A percentile compares a stretch with the other conserved stretches of the same genome.
These are phyloP conservation scores for Dicrostonyx torquatus DNA, from an alignment of 2,797 vertebrate species.

Conservation along the genomic window DNA sequence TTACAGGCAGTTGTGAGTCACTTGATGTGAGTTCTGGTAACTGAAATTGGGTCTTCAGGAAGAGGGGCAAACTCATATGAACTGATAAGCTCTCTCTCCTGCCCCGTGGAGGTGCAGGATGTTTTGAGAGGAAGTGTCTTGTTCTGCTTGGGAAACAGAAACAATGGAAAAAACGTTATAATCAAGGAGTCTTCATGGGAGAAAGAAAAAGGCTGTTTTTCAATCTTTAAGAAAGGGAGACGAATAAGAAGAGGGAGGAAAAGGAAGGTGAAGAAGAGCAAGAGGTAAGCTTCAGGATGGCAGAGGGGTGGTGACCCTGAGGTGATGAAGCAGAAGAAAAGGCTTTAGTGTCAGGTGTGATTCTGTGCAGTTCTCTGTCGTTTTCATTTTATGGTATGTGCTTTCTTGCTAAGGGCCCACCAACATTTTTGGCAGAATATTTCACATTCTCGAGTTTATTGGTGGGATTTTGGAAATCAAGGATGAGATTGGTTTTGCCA, in stretches of 20 bases:
- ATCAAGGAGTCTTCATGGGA: not conserved
- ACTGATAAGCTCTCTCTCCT: not conserved
- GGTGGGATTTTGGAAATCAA: conserved; percentile 12
- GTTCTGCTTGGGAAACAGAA: not conserved
- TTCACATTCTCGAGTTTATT: not conserved
- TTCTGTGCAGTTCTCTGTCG: not conserved
- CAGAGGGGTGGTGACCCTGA: not conserved
- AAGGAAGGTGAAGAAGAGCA: not conserved
- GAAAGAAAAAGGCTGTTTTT: conserved; percentile 15
- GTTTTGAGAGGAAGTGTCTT: not conserved
- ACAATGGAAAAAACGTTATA: not conserved
- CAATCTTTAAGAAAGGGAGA: not conserved
- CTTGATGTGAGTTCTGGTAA: not conserved
- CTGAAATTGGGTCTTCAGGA: not conserved
- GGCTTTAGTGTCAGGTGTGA: not conserved
- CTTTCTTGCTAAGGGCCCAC: not conserved
- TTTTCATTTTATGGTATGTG: not conserved
- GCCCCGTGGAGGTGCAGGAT: not conserved
- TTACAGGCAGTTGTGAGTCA: not conserved
- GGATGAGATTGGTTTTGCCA: conserved; percentile 1
- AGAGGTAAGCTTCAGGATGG: not conserved
- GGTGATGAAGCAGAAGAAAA: not conserved
- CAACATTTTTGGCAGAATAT: not conserved
- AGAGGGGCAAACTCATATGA: not conserved
- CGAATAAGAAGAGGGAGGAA: not conserved